phyloP scores from a whole-genome alignment of 2,797 vertebrate genomes.

The Pogoniulus pusillus region DNA sequence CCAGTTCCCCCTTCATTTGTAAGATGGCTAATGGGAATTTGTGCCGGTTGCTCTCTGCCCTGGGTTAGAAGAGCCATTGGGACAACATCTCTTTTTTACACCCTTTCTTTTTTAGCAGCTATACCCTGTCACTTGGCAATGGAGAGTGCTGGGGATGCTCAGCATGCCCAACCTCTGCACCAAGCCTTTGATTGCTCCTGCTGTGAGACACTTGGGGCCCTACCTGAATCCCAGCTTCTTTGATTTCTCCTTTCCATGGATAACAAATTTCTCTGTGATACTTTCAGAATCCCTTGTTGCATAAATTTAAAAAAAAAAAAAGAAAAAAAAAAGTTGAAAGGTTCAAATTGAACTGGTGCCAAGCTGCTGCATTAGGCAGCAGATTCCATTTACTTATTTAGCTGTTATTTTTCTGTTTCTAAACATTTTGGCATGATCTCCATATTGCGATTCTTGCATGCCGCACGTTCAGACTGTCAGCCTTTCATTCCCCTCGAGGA shows the following conservation, averaged over 20 bases:
- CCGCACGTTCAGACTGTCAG: constrained; percentile 61
- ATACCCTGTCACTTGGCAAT: not conserved
- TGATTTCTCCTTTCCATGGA: not conserved
- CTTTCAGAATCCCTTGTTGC: constrained; percentile 12
- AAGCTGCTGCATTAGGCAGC: constrained; percentile 62
- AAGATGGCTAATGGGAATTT: not conserved
- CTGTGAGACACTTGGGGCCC: not conserved
- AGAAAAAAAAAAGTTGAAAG: constrained; percentile 57
- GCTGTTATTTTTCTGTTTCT: constrained; percentile 62
- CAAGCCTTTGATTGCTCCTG: not conserved
- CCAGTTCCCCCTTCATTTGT: not conserved
- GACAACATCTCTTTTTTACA: not conserved
- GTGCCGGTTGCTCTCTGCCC: not conserved
- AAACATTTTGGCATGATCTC: constrained; percentile 66
- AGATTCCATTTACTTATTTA: constrained; percentile 70
- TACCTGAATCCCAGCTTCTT: not conserved
- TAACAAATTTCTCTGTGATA: constrained; percentile 15
- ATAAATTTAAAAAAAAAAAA: constrained; percentile 33
- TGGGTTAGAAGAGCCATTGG: not conserved
- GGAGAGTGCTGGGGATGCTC: not conserved
- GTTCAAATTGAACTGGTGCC: constrained; percentile 59
- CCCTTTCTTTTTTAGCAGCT: not conserved
- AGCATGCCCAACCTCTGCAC: not conserved
- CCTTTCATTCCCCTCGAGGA: constrained; percentile 66
- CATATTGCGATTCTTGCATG: constrained; percentile 60